A percentile compares a stretch with the other conserved stretches of the same genome.
These are phyloP conservation scores for Hippopotamus amphibius DNA, from an alignment of 2,113 vertebrate species.

Conservation along the genomic window DNA sequence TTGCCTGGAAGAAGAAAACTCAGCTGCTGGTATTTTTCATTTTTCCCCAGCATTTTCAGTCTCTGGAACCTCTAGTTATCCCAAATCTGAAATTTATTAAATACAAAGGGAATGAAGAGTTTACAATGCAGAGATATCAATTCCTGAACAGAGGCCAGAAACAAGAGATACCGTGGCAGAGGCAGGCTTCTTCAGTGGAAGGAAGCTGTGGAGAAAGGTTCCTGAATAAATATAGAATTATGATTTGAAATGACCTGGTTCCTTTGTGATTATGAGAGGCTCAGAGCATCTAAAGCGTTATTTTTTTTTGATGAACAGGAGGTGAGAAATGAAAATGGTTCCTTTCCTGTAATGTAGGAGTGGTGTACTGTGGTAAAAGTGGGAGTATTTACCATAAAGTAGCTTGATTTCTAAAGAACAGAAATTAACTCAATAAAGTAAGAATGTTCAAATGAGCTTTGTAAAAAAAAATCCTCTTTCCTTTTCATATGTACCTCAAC, in stretches of 20 bases:
- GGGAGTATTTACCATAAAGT: neutral
- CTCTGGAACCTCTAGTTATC: neutral
- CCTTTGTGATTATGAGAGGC: neutral
- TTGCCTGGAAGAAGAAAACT: neutral
- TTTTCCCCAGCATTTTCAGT: neutral
- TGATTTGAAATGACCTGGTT: neutral
- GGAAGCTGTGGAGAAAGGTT: neutral
- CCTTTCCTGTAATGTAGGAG: neutral
- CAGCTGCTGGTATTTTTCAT: neutral
- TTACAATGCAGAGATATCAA: neutral
- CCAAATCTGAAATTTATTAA: neutral
- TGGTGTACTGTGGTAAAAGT: neutral
- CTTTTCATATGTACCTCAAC: neutral
- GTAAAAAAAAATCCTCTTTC: neutral
- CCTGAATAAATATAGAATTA: conserved; percentile 6
- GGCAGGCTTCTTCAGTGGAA: neutral
- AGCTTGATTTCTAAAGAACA: neutral
- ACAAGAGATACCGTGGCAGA: neutral
- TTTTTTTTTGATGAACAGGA: neutral
- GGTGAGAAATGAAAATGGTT: neutral
- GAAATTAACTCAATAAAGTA: neutral
- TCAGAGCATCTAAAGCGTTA: neutral
- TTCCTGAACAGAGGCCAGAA: conserved; percentile 40
- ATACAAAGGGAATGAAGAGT: neutral
- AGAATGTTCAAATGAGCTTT: neutral